Conservation (phyloP, 2,113 vertebrate genomes). For the Pseudorasbora parva region DNA sequence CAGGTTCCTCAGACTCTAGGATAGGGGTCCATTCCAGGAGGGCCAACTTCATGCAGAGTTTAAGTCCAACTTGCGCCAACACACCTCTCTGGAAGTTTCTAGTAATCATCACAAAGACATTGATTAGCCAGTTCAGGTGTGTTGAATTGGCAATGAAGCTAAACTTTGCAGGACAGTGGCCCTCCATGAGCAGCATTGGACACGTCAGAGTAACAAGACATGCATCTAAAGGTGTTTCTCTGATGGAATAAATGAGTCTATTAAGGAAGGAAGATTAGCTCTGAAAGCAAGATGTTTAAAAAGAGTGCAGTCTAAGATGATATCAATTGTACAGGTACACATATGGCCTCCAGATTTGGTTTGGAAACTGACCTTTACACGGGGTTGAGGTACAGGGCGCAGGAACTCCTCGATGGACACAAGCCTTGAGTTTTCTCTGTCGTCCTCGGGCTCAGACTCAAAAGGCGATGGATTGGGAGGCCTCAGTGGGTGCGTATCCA, state of each 20-base stretch:
- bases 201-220: neutral
- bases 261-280: neutral
- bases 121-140: neutral
- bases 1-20: neutral
- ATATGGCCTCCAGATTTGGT: neutral
- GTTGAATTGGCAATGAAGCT: neutral
- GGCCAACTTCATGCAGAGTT: neutral
- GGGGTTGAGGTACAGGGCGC: constrained; percentile 63
- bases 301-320: neutral
- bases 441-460: constrained; percentile 76
- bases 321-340: neutral
- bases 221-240: neutral
- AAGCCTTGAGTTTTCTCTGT: constrained; percentile 70
- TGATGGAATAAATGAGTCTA: neutral
- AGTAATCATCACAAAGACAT: neutral
- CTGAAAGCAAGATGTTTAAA: neutral
- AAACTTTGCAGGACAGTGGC: neutral
- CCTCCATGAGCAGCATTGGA: neutral
- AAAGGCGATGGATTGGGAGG: constrained; percentile 68
- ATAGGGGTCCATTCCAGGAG: neutral
- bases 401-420: constrained; percentile 81
- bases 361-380: constrained; percentile 67
- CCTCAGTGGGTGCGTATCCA: constrained; percentile 61
- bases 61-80: neutral
- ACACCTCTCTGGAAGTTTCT: neutral